A percentile compares a stretch with the other conserved stretches of the same genome.
These are phyloP conservation scores for Setipinna tenuifilis DNA, from an alignment of 2,797 vertebrate genomes.

Conservation along the genomic window DNA sequence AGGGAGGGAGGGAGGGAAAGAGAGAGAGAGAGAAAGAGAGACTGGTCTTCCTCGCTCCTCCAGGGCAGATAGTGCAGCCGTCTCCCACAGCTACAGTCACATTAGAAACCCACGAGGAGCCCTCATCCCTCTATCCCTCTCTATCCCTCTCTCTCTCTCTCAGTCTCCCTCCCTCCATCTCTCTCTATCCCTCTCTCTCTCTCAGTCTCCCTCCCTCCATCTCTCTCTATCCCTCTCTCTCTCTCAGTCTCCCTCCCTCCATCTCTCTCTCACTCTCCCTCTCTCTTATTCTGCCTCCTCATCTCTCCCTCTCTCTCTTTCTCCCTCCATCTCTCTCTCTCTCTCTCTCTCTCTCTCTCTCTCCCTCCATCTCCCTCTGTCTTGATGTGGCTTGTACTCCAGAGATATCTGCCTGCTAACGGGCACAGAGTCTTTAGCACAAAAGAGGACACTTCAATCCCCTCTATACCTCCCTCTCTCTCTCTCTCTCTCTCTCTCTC, in stretches of 20 bases:
- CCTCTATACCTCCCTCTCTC: neutral
- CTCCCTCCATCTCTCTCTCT: no score
- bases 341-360: neutral
- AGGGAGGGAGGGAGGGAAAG: no score
- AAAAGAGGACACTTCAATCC: neutral
- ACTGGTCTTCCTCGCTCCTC: neutral
- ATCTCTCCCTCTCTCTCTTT: no score
- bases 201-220: no score
- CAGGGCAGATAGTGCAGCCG: neutral
- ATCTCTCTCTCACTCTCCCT: no score
- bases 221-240: no score
- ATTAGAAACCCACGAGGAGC: neutral
- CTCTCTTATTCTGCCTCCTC: no score
- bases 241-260: neutral
- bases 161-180: no score
- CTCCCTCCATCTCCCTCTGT: constrained; percentile 5
- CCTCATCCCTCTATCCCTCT: neutral
- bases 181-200: no score
- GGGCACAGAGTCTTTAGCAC: constrained; percentile 33
- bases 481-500: neutral
- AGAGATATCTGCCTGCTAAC: constrained; percentile 52
- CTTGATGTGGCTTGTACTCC: constrained; percentile 34
- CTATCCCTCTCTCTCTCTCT: constrained; percentile 12
- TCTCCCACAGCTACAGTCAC: neutral
- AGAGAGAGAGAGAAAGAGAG: neutral